Conservation (phyloP, 2,113 vertebrate genomes). For the Montifringilla adamsi region DNA sequence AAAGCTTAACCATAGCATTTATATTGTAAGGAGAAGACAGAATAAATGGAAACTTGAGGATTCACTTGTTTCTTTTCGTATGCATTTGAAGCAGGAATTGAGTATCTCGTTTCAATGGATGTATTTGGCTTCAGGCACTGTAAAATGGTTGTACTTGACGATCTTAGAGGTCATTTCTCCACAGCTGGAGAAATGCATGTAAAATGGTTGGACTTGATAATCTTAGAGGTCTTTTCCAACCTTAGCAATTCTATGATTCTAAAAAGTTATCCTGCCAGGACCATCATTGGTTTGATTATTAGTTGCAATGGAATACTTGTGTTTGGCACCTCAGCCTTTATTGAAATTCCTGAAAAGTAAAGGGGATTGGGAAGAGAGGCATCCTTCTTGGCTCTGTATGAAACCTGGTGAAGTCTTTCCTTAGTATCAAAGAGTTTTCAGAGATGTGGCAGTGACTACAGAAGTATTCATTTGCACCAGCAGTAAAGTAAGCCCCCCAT, state of each 20-base stretch:
- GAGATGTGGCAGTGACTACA: neutral
- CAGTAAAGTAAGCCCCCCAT: neutral
- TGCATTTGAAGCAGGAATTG: neutral
- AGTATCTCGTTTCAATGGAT: neutral
- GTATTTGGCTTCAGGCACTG: neutral
- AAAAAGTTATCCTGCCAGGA: neutral
- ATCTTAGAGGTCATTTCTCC: neutral
- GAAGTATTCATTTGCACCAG: neutral
- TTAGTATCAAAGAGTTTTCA: neutral
- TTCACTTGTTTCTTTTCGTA: neutral
- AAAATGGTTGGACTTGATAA: neutral
- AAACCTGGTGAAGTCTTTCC: neutral
- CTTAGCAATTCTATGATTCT: neutral
- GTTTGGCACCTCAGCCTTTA: neutral
- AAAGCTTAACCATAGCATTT: neutral
- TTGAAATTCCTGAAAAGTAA: neutral
- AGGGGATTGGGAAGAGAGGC: neutral
- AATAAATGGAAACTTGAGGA: neutral
- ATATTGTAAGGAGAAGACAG: neutral
- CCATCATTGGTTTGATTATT: neutral
- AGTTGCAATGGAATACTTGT: neutral
- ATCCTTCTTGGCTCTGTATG: neutral
- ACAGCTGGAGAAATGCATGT: no score
- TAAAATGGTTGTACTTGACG: neutral
- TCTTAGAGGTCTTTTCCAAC: neutral